A percentile compares a stretch with the other conserved stretches of the same genome.
phyloP scores from a whole-genome alignment of 2,113 vertebrate genomes.

The Hoplias malabaricus region DNA sequence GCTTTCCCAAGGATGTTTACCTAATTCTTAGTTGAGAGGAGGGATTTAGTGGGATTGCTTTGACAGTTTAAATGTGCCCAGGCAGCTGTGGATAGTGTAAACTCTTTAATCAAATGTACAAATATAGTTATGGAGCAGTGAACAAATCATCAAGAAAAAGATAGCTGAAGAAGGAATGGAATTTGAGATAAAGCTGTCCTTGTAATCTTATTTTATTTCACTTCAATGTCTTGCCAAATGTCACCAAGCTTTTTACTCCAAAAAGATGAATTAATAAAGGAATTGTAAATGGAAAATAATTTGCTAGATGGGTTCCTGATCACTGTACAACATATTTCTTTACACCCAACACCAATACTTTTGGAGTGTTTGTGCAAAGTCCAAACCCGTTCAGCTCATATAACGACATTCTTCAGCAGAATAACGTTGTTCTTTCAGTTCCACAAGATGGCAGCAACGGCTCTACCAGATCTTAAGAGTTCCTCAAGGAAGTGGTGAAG shows the following conservation, averaged over 20 bases:
- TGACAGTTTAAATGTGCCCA: slow-evolving; percentile 43
- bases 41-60: slow-evolving; percentile 48
- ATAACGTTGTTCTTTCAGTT: neutral
- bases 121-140: slow-evolving; percentile 10
- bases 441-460: slow-evolving; percentile 30
- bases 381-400: neutral
- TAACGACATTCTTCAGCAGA: neutral
- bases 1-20: slow-evolving; percentile 13
- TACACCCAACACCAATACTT: too few species aligned
- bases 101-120: slow-evolving; percentile 64
- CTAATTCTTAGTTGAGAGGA: slow-evolving; percentile 8
- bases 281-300: neutral
- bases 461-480: neutral
- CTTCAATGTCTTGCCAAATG: neutral
- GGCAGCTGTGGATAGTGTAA: slow-evolving; percentile 62
- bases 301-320: too few species aligned
- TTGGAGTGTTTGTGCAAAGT: neutral
- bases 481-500: neutral
- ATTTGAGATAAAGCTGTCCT: neutral
- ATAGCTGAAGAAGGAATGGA: neutral
- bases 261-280: neutral
- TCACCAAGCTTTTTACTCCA: neutral
- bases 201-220: neutral
- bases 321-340: too few species aligned
- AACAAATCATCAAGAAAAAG: neutral